Evolutionary conservation across 2,797 vertebrate genomes (phyloP), one percentile per base, ranked within the genome.

Genomic region (Eurystomus glaucurus): DNA sequence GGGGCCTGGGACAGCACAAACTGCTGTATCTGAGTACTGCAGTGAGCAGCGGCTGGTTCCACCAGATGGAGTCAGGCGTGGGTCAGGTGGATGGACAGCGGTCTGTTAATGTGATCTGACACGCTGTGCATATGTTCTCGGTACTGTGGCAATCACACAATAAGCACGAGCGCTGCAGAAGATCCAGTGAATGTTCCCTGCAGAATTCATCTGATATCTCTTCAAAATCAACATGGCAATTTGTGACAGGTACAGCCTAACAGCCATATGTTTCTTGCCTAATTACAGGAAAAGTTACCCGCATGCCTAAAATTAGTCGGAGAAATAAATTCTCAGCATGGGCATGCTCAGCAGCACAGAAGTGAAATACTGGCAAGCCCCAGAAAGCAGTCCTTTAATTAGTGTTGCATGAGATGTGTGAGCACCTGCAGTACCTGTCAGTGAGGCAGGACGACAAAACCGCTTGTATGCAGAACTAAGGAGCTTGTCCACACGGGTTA

Each of bases 201-300:
- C 57, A 54, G 93, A 62, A 60, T 90, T 80, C 85, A 37, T 43
- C 72, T 19, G 57, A 3, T 60, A 48, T 6, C 48, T 68, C 46
- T 71, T 80, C 61, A 50, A 68, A 43, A 75, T 75, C 72, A 23
- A 9, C 18, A 1, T 12, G 31, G 90, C 76, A 78, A 1, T 48
- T 54, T 20, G 61, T 78, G 93, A 81, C 69, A 92, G 85, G 82
- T 81, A 57, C 57, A 50, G 72, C 41, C 78, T 16, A 50, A 12
- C 48, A 68, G 83, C 93, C 90, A 54, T 75, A 78, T 88, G 95
- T 39, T 88, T 74, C 70, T 74, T 77, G 75, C 84, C 81, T 94
- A 60, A 94, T 88, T 82, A 60, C 78, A 45, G 86, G 70, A 85
- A 55, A 52, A 89, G 54, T 55, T 85, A 61, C 45, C 68, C 0